Base-by-base conservation (phyloP, 2,113 vertebrate species). In the Hemibagrus wyckioides region DNA sequence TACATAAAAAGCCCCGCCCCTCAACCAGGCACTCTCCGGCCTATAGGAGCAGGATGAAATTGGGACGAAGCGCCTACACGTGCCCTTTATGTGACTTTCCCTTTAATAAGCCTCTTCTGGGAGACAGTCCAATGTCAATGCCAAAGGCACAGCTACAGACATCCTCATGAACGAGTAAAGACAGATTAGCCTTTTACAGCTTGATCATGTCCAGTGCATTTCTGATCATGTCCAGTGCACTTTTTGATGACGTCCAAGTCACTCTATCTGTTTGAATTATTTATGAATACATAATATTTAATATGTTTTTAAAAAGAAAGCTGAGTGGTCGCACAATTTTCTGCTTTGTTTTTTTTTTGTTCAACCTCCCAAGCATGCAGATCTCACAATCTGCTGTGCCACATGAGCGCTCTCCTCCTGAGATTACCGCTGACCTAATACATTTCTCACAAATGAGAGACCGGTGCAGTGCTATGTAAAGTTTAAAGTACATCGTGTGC, bases 121-220 rank as follows among this genome's bases (percentile, higher is more conserved):
- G 89, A 92, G n/a, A 69, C 59, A 80, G 63, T 83, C 76, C 91
- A 92, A 92, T 90, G 91, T 92, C 90, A 92, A 71, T 21, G 83
- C 73, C 90, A 89, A 92, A 91, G 88, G 65, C 88, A 86, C 23
- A 41, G 54, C 56, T 21, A 80, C 65, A 41, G 81, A 73, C 41
- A 84, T 81, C 41, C 54, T 67, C 41, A 15, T 14, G 52, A 85
- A 73, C 73, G 79, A 89, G 65, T 84, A 80, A 67, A 50, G 83
- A 73, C 33, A 76, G 57, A 82, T 87, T 36, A 86, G 85, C 85
- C 44, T 44, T 41, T 71, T 87, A 82, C n/a, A 21, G 39, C 44
- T 33, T 80, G 83, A 80, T 23, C 8, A 65, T 75, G 15, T 36
- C 39, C 1, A 33, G 0, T 30, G 48, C 17, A 33, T 19, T n/a